Evolutionary conservation across 2,113 vertebrate species (phyloP).

Genomic region (Hemiprocne comata): DNA sequence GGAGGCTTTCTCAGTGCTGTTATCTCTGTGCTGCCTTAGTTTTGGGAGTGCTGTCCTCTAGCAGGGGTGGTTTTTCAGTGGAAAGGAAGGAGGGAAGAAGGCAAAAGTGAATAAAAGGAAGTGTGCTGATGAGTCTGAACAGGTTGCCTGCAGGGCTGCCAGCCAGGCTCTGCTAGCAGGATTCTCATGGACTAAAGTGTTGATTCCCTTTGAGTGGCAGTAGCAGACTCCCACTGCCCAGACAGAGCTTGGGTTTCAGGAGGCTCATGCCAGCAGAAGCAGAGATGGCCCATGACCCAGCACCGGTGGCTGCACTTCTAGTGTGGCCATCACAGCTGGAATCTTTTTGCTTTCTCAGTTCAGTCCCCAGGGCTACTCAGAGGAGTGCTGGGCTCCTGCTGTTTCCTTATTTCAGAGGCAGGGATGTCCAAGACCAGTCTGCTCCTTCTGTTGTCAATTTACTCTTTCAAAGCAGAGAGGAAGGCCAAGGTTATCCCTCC

Average conservation of each 20-base stretch:
- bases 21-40: rapidly evolving
- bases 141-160: constrained; percentile 18
- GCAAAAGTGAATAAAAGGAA: not conserved
- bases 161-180: not conserved
- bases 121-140: not conserved
- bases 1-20: not conserved
- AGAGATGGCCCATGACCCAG: not conserved
- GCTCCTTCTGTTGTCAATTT: rapidly evolving
- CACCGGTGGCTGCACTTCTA: not conserved
- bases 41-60: not conserved
- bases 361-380: not conserved
- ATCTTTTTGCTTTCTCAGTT: not conserved
- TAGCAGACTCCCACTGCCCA: constrained; percentile 18
- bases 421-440: not conserved
- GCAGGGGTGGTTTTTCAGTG: not conserved
- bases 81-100: not conserved
- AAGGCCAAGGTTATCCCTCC: not conserved
- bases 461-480: not conserved
- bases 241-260: constrained; percentile 43
- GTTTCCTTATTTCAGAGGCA: not conserved
- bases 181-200: not conserved
- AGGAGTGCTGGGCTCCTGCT: rapidly evolving
- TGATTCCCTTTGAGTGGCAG: constrained; percentile 52
- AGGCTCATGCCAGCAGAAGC: not conserved
- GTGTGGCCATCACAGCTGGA: not conserved